Base-by-base conservation (phyloP, 2,888 invertebrate species). In the Muschampia plurimacula region DNA sequence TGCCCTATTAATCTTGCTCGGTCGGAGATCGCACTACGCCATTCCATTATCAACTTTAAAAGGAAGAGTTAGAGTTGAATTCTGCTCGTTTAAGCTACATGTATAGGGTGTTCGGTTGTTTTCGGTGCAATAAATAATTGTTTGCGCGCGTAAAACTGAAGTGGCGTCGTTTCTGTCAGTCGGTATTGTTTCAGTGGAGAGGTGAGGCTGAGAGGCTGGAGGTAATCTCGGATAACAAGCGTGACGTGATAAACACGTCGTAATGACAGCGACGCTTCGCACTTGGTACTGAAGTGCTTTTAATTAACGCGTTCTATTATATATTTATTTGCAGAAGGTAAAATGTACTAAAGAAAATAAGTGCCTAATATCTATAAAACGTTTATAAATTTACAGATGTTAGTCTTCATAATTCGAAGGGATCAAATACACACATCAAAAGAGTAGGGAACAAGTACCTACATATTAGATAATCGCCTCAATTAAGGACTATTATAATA, bases 1-100 rank as follows among this genome's bases (percentile, higher is more conserved):
- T 93, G 92, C 91, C 91, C 92, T 92, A 93, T 93, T 94, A 93
- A 93, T 93, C 93, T 93, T 92, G 88, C 90, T 88, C 86, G 88
- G 84, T 86, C 84, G 85, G 86, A 83, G 83, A 84, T 84, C 77
- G 78, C 65, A 62, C 68, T 74, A 74, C 76, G 77, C 75, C 76
- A 74, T 75, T 76, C 82, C 77, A 89, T 80, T 85, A 79, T 79
- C 74, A 70, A 84, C 86, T 82, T 83, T 89, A 78, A 69, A 32
- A 2, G 6, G 52, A 72, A 28, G 71, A 5, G 9, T 66, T 83
- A 88, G 77, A 82, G 89, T 86, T 78, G 77, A 78, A 74, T 32
- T 86, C 84, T n/a, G 82, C 73, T 70, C 77, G 81, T 67, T 12
- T 22, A 28, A 12, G 15, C n/a, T 70, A 75, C 79, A 77, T 81